Evolutionary conservation across 2,888 invertebrate genomes (phyloP), one percentile per base, ranked within the genome.

Genomic region (Diadegma fenestrale): DNA sequence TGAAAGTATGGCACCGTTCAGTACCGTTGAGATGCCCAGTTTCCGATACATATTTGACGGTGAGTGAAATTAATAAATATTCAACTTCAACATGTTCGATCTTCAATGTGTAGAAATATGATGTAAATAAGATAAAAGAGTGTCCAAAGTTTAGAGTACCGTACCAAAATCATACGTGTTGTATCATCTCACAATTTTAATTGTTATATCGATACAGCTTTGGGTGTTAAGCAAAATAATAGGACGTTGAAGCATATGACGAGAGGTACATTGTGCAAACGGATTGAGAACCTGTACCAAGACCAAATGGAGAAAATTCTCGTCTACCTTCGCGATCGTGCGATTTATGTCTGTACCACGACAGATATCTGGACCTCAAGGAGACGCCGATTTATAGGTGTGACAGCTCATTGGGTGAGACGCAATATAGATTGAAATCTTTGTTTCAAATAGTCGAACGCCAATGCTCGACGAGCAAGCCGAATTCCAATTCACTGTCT

Each of bases 281-380:
- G 41, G 3, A 64, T 80, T 2, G 8, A 10, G 1, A 41, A 37
- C 22, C 12, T 51, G 63, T 80, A 63, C 22, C 19, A 41, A 12
- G 51, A 80, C 10, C 45, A 41, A 37, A 80, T 80, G 79, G 22
- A 72, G 14, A 22, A 64, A 45, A 51, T 80, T 26, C 51, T 22
- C 26, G 2, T 19, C 19, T 8, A 48, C 17, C 26, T 80, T 19
- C 41, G 51, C 14, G 54, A 63, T 37, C 37, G 61, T 14, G 84
- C 76, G 5, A 19, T 10, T 33, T 78, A 84, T 64, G 80, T 78
- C 30, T 84, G 84, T 26, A 84, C 84, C 7, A 81, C 80, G 19
- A 43, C 78, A 48, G 84, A 84, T 26, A 73, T 81, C 37, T 84
- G 84, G 80, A 76, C 84, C 10, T 66, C 72, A n/a, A 69, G 17